Evolutionary conservation across 2,797 vertebrate genomes (phyloP).

Genomic region (Chaetophractus vellerosus): DNA sequence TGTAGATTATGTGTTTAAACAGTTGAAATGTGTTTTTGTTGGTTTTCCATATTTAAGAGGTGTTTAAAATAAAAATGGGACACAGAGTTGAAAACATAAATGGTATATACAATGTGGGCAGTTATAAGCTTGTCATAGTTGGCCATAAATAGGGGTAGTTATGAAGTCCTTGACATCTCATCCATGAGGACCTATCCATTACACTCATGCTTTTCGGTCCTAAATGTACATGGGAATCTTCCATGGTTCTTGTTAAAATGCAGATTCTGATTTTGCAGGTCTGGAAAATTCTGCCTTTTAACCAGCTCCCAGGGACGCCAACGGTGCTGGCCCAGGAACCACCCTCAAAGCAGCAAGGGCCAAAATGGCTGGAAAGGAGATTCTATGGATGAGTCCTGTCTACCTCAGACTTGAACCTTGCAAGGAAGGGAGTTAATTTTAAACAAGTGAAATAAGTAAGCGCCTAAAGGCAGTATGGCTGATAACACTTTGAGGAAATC

Average conservation of each 20-base stretch:
- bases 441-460: slow-evolving; percentile 52
- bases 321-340: not conserved
- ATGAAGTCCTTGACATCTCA: not conserved
- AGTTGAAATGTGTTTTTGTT: slow-evolving; percentile 19
- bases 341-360: slow-evolving; percentile 1
- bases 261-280: not conserved
- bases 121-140: not conserved
- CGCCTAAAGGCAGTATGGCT: not conserved
- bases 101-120: not conserved
- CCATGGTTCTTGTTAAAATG: not conserved
- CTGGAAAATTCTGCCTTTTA: not conserved
- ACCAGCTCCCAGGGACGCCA: not conserved
- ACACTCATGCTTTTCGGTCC: not conserved
- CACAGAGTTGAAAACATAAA: slow-evolving; percentile 7
- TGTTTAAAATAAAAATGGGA: slow-evolving; percentile 32
- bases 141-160: not conserved
- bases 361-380: not conserved
- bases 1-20: slow-evolving; percentile 62
- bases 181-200: not conserved
- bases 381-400: not conserved
- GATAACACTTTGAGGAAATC: not conserved
- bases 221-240: not conserved
- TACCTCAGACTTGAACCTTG: not conserved
- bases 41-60: slow-evolving; percentile 57
- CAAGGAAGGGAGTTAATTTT: slow-evolving; percentile 40